A percentile compares a stretch with the other conserved stretches of the same genome.
Conservation (phyloP, 2,797 vertebrate genomes). For the Cygnus olor region DNA sequence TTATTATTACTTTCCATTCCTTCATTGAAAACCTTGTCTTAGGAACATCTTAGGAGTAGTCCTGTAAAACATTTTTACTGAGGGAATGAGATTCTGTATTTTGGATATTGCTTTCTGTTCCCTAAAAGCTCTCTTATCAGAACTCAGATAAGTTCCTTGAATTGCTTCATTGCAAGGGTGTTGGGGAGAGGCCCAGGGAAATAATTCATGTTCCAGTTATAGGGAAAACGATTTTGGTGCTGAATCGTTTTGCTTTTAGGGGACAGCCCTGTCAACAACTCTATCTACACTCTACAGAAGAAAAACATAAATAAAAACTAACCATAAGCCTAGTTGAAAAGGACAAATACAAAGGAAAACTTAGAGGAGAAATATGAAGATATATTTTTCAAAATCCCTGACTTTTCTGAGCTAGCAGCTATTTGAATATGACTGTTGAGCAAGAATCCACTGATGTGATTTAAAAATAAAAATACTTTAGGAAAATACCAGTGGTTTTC, state of each 20-base stretch:
- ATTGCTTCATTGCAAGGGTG: background rate
- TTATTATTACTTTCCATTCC: background rate
- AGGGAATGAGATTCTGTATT: background rate
- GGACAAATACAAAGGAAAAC: background rate
- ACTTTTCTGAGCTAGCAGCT: constrained; percentile 36
- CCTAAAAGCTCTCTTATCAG: background rate
- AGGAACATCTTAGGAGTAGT: background rate
- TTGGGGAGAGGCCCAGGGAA: background rate
- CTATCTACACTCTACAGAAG: background rate
- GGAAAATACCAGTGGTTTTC: constrained; percentile 67
- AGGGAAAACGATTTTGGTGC: background rate
- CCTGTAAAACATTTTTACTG: background rate
- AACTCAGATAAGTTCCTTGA: background rate
- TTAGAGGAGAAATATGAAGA: constrained; percentile 12
- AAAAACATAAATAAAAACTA: constrained; percentile 56
- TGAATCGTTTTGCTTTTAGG: constrained; percentile 1
- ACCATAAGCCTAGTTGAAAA: background rate
- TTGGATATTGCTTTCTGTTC: background rate
- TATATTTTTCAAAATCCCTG: constrained; percentile 18
- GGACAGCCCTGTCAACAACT: background rate
- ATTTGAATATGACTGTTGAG: constrained; percentile 22
- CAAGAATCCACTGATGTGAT: constrained; percentile 1
- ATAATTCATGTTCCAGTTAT: background rate
- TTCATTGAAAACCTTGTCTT: background rate
- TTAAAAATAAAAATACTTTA: constrained; percentile 67